phyloP scores from a whole-genome alignment of 2,113 vertebrate genomes.

The Alligator sinensis region DNA sequence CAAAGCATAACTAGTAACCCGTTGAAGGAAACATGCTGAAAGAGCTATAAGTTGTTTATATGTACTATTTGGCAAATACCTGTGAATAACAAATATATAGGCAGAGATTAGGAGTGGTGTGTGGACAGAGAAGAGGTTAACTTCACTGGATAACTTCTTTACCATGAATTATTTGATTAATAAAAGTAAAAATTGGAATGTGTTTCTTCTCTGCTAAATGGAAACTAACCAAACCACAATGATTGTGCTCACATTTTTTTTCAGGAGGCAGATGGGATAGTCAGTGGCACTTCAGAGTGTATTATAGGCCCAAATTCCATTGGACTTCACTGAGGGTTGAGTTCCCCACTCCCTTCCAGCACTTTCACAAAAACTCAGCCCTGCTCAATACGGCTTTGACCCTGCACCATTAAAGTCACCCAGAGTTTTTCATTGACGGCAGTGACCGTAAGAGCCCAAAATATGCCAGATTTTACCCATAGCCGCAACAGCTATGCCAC shows the following conservation, averaged over 20 bases:
- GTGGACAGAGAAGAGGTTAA: background rate
- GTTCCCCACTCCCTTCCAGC: background rate
- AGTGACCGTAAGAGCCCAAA: background rate
- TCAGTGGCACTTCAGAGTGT: background rate
- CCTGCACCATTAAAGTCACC: background rate
- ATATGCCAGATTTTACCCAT: background rate
- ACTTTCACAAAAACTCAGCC: background rate
- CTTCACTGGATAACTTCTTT: background rate
- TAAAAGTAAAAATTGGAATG: background rate
- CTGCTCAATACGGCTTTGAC: background rate
- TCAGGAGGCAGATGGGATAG: background rate
- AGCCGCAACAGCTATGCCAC: background rate
- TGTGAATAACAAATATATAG: background rate
- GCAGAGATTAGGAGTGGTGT: background rate
- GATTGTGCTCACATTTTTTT: background rate
- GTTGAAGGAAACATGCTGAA: background rate
- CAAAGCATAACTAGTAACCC: background rate
- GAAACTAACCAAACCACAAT: background rate
- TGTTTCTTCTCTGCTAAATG: background rate
- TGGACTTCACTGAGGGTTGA: background rate
- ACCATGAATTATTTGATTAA: background rate
- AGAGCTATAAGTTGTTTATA: background rate
- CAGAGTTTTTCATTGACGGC: background rate
- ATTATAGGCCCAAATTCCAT: background rate
- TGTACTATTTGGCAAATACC: background rate